phyloP scores from a whole-genome alignment of 2,113 vertebrate species.

The Poeciliopsis retropinna region DNA sequence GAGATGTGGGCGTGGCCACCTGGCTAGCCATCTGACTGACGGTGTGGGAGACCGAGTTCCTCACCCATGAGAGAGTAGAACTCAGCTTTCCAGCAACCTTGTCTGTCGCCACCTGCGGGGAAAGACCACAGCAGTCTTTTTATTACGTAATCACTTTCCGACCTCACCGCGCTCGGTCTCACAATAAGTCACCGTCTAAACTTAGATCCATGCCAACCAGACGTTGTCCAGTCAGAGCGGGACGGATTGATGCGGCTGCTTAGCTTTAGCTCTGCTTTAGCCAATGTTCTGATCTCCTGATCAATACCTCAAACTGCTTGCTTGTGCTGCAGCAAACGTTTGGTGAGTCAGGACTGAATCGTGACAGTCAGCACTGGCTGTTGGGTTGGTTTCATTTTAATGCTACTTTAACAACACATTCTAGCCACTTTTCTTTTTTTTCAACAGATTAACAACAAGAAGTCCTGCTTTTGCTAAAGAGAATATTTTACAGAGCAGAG shows the following conservation, averaged over 20 bases:
- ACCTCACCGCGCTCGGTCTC: neutral
- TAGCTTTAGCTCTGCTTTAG: neutral
- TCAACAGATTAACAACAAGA: neutral
- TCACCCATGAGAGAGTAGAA: slow-evolving; percentile 99
- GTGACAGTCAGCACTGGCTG: neutral
- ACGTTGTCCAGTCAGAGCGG: neutral
- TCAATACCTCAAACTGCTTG: slow-evolving; percentile 13
- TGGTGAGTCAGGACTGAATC: neutral
- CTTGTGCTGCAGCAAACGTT: neutral
- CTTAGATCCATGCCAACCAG: neutral
- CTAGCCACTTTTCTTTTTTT: neutral
- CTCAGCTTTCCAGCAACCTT: slow-evolving; percentile 97
- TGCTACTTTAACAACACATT: neutral
- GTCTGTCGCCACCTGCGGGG: slow-evolving; percentile 95
- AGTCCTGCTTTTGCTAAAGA: neutral
- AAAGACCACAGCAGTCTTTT: neutral
- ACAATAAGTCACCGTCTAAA: neutral
- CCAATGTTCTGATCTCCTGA: slow-evolving; percentile 13
- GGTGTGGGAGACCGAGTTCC: slow-evolving; percentile 95
- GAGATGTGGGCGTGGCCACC: slow-evolving; percentile 91
- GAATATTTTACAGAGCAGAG: neutral
- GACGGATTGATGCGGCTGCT: neutral
- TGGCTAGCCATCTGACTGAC: slow-evolving; percentile 99
- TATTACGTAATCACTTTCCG: neutral
- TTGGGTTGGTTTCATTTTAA: neutral